Percentiles rank a stretch among this genome's conserved stretches.
Evolutionary conservation across 2,113 vertebrate species (phyloP).

Genomic region (Brachypteracias leptosomus): DNA sequence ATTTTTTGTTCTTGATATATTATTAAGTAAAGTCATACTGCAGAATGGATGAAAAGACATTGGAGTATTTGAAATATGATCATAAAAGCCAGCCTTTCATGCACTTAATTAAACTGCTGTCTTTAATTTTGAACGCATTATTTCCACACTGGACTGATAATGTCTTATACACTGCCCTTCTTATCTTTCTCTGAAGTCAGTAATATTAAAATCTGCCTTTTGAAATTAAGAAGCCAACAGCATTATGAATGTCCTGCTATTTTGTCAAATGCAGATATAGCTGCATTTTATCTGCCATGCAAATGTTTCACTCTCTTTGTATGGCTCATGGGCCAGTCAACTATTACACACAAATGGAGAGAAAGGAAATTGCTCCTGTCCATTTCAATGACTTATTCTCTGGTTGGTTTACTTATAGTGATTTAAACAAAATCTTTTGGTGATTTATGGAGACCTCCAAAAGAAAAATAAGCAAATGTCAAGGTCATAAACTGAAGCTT

Average conservation of each 20-base stretch:
- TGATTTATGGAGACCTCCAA: constrained; percentile 32
- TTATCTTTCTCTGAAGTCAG: constrained; percentile 67
- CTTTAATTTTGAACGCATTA: constrained; percentile 72
- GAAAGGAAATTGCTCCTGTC: constrained; percentile 45
- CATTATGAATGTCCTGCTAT: constrained; percentile 1
- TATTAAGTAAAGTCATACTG: constrained; percentile 67
- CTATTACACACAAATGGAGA: neutral
- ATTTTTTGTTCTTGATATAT: constrained; percentile 73
- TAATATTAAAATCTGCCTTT: constrained; percentile 63
- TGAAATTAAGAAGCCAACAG: constrained; percentile 50
- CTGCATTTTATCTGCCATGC: neutral
- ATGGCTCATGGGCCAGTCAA: neutral
- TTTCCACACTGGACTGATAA: constrained; percentile 67
- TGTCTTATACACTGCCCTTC: constrained; percentile 47
- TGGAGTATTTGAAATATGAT: constrained; percentile 71
- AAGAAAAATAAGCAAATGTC: constrained; percentile 54
- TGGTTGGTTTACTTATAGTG: constrained; percentile 6
- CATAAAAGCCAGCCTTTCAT: constrained; percentile 71
- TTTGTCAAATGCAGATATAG: neutral
- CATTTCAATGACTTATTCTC: constrained; percentile 6
- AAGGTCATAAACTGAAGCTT: constrained; percentile 47
- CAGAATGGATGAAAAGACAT: constrained; percentile 73
- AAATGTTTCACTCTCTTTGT: neutral
- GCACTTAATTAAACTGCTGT: constrained; percentile 77
- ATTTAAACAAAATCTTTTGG: neutral